Percentiles rank a stretch among this genome's conserved stretches.
phyloP scores from a whole-genome alignment of 1,140 invertebrate species.

The Nephotettix cincticeps region DNA sequence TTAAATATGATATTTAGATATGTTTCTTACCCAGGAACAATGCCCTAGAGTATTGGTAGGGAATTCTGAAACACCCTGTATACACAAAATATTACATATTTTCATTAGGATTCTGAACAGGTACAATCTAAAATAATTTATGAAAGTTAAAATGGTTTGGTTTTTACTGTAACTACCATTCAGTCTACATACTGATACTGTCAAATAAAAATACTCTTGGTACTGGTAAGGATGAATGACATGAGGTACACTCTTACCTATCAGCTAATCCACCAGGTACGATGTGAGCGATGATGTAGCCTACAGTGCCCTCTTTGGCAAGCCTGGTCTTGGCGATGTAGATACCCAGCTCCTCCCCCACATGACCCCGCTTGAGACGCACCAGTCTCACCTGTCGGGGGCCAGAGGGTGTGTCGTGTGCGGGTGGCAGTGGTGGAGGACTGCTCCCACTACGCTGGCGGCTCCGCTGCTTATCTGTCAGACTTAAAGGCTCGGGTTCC shows the following conservation, averaged over 20 bases:
- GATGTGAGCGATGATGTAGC: conserved; percentile 81
- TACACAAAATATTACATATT: no score
- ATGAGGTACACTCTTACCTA: conserved; percentile 68
- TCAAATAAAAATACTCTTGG: no score
- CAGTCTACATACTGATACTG: no score
- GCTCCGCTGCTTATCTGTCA: conserved; percentile 26
- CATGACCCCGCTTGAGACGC: conserved; percentile 62
- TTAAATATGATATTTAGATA: no score
- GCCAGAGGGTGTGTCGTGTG: conserved; percentile 10
- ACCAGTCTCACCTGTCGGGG: conserved; percentile 56
- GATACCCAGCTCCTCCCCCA: conserved; percentile 75
- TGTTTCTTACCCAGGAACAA: no score
- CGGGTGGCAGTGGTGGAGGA: conserved; percentile 32
- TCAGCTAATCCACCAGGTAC: conserved; percentile 75
- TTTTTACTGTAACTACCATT: no score
- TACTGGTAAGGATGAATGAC: no score
- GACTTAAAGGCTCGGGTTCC: conserved; percentile 4
- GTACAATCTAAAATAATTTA: no score
- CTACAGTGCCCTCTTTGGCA: conserved; percentile 58
- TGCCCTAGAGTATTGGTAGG: no score
- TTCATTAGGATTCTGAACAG: no score
- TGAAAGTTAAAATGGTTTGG: no score
- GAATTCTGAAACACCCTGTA: no score
- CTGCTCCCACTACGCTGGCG: conserved; percentile 20
- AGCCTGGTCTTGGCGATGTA: conserved; percentile 77